These are phyloP conservation scores for Ophion slaviceki DNA, from an alignment of 2,888 invertebrate genomes.

Conservation along the genomic window DNA sequence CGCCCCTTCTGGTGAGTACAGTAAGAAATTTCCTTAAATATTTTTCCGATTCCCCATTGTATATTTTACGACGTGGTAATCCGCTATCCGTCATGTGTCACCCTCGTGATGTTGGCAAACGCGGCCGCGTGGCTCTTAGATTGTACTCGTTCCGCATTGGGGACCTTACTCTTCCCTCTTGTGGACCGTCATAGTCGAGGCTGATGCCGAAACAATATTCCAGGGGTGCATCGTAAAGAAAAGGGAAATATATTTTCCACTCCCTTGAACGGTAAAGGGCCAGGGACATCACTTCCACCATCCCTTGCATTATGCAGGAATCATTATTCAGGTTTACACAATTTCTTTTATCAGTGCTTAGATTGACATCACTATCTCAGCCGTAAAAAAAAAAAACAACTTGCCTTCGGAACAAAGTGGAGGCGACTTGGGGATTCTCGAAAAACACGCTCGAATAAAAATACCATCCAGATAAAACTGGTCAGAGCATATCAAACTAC, in stretches of 20 bases:
- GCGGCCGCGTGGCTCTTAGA: constrained; percentile 61
- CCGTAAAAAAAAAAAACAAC: no score
- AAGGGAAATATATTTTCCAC: not conserved
- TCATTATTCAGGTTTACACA: not conserved
- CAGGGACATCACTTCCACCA: not conserved
- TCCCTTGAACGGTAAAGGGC: not conserved
- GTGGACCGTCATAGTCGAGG: constrained; percentile 24
- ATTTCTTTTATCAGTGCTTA: not conserved
- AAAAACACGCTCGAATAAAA: no score
- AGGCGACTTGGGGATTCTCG: no score
- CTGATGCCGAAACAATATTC: constrained; percentile 34
- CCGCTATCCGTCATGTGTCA: constrained; percentile 60
- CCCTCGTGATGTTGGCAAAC: constrained; percentile 62
- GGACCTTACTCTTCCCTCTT: constrained; percentile 15
- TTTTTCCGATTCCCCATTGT: constrained; percentile 53
- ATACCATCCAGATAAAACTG: no score
- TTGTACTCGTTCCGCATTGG: constrained; percentile 10
- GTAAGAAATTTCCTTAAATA: constrained; percentile 34
- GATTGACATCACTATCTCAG: not conserved
- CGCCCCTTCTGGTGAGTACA: not conserved
- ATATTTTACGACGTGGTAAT: constrained; percentile 66
- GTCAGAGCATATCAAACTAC: no score
- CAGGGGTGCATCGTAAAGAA: not conserved
- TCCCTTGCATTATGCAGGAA: not conserved
- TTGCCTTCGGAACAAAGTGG: no score